Evolutionary conservation across 1,140 invertebrate genomes (phyloP).

Genomic region (Bombus cullumanus): DNA sequence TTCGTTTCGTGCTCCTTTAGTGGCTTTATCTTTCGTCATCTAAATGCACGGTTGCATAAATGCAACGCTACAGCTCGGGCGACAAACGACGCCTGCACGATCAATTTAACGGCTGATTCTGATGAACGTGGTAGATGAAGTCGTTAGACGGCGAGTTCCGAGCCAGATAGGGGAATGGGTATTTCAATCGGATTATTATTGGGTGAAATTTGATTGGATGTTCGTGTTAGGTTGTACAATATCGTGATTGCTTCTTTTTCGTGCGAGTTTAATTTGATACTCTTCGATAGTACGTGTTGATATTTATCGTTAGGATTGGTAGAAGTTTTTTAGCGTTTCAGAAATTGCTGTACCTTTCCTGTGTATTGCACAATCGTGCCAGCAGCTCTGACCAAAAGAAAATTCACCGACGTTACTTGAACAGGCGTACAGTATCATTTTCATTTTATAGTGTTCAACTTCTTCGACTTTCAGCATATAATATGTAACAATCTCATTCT

Average conservation of each 20-base stretch:
- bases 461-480: background rate
- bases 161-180: background rate
- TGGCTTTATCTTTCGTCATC: constrained; percentile 53
- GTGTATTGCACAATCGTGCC: background rate
- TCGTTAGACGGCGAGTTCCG: background rate
- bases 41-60: constrained; percentile 43
- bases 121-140: constrained; percentile 33
- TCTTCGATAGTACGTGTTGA: background rate
- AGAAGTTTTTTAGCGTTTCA: background rate
- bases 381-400: too few species aligned
- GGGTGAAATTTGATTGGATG: constrained; percentile 20
- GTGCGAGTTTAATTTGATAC: background rate
- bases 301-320: background rate
- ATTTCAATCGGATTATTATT: background rate
- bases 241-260: background rate
- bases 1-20: constrained; percentile 40
- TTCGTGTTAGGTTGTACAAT: background rate
- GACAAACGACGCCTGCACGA: constrained; percentile 41
- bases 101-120: constrained; percentile 37
- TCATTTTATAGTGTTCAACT: background rate
- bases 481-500: too few species aligned
- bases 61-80: background rate
- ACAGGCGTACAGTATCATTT: background rate
- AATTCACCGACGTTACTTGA: too few species aligned
- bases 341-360: background rate